These are phyloP conservation scores for Rhipidura dahli DNA, from an alignment of 2,113 vertebrate species.

Conservation along the genomic window DNA sequence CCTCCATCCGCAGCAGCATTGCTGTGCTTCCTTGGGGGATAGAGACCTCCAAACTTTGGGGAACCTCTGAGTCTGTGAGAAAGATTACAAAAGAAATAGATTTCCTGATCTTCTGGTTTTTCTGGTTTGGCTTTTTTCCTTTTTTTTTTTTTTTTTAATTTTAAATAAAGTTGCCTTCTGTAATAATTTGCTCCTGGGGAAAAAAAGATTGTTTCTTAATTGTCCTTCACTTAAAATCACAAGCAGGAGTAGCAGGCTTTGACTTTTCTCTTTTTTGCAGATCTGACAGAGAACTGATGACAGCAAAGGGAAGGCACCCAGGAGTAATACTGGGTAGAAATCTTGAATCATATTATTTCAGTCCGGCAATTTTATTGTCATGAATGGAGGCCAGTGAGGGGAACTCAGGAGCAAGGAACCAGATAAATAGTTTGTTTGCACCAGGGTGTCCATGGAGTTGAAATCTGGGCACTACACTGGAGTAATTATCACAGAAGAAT, in stretches of 20 bases:
- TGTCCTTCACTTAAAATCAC: neutral
- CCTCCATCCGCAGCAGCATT: neutral
- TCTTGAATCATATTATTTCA: neutral
- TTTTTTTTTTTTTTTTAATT: neutral
- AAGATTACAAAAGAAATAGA: neutral
- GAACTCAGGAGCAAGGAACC: neutral
- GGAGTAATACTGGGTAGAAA: neutral
- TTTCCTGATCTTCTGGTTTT: neutral
- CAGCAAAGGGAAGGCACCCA: neutral
- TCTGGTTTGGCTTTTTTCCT: fast-evolving
- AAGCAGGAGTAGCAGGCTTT: neutral
- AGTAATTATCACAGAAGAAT: neutral
- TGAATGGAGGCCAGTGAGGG: neutral
- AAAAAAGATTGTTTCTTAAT: neutral
- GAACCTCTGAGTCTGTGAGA: neutral
- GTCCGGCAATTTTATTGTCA: neutral
- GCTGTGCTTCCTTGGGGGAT: neutral
- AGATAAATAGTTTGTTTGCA: neutral
- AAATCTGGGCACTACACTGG: neutral
- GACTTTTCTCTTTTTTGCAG: neutral
- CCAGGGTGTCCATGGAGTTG: neutral
- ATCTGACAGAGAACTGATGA: neutral
- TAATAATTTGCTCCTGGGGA: neutral
- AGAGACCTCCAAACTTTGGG: neutral
- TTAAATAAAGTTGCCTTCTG: neutral